These are phyloP conservation scores for Globia sparganii DNA, from an alignment of 2,888 invertebrate genomes.

Conservation along the genomic window DNA sequence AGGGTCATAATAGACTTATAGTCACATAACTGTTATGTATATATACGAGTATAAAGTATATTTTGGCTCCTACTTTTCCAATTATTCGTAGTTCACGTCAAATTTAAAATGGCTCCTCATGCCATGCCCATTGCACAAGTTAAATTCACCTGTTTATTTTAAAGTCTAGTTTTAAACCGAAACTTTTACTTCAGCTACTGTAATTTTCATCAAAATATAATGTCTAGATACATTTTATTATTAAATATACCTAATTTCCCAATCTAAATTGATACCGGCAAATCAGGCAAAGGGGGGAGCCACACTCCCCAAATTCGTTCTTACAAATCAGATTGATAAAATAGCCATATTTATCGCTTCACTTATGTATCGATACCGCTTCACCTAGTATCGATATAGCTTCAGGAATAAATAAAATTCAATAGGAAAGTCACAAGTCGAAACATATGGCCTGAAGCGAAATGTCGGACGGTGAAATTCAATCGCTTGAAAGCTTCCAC, in stretches of 20 bases:
- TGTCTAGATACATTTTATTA: constrained; percentile 13
- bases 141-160: not conserved
- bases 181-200: not conserved
- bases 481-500: constrained; percentile 73
- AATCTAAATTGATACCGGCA: constrained; percentile 10
- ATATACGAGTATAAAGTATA: not conserved
- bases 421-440: constrained; percentile 75
- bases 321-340: constrained; percentile 63
- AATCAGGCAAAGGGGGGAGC: constrained; percentile 23
- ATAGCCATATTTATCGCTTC: constrained; percentile 63
- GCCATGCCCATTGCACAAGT: no score
- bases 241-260: constrained; percentile 15
- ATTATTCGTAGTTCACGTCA: not conserved
- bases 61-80: not conserved
- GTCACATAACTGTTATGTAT: not conserved
- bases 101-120: not conserved
- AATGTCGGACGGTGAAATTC: constrained; percentile 70
- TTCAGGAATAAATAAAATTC: constrained; percentile 72
- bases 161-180: not conserved
- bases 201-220: not conserved
- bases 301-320: constrained; percentile 38
- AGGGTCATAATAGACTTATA: no score
- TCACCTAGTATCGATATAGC: constrained; percentile 53
- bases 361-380: constrained; percentile 45
- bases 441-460: constrained; percentile 75